Percentiles rank a stretch among this genome's conserved stretches.
These are phyloP conservation scores for Drosophila burlai DNA, from an alignment of 1,140 invertebrate genomes.

Conservation along the genomic window DNA sequence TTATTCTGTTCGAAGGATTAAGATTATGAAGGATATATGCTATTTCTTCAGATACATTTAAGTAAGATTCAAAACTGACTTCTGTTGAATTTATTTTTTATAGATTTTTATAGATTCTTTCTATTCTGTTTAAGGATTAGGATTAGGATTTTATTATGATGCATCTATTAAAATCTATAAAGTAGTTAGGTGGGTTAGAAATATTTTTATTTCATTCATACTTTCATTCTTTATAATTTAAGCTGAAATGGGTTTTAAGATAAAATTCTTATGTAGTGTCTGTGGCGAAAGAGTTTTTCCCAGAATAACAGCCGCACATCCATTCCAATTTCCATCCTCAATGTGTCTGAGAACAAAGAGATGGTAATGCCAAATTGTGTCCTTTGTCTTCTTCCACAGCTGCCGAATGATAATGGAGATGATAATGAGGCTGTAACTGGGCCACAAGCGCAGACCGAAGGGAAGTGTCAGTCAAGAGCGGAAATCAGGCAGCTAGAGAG, in stretches of 20 bases:
- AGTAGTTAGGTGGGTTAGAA: no score
- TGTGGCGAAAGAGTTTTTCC: not conserved
- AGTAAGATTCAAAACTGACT: no score
- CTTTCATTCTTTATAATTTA: not conserved
- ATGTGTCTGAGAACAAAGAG: constrained; percentile 24
- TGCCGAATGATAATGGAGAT: constrained; percentile 52
- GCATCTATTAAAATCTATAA: no score
- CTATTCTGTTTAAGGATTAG: no score
- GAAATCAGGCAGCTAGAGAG: constrained; percentile 17
- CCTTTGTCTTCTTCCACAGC: constrained; percentile 40
- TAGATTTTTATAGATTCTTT: no score
- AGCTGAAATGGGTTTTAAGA: not conserved
- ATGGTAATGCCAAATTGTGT: constrained; percentile 21
- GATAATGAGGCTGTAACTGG: constrained; percentile 51
- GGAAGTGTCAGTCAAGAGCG: constrained; percentile 40
- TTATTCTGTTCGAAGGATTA: not conserved
- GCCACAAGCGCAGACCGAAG: constrained; percentile 36
- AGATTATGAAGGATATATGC: no score
- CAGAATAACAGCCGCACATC: not conserved
- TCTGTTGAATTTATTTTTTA: no score
- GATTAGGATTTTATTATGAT: no score
- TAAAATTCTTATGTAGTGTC: not conserved
- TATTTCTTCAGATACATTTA: no score
- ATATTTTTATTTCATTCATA: no score
- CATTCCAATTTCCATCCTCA: not conserved